Evolutionary conservation across 2,888 invertebrate species (phyloP).

Genomic region (Spicauda simplicius): DNA sequence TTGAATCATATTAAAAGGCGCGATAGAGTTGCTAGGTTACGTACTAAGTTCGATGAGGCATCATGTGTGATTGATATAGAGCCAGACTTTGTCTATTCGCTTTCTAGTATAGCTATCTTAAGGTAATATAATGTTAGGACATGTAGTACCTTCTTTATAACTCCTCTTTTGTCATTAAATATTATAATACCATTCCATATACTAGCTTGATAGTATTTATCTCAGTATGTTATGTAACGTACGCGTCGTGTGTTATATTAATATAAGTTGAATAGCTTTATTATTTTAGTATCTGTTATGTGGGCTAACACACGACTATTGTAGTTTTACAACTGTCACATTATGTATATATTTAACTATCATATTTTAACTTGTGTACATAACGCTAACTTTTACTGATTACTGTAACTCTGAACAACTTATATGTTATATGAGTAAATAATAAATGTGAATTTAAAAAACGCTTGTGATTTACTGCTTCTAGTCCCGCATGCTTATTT

Average conservation of each 20-base stretch:
- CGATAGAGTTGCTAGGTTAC: not conserved
- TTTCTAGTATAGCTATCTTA: conserved; percentile 18
- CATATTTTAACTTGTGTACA: conserved; percentile 44
- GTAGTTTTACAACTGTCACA: conserved; percentile 27
- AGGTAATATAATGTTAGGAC: conserved; percentile 16
- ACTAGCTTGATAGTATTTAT: conserved; percentile 18
- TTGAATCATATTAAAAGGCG: not conserved
- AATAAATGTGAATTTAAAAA: conserved; percentile 79
- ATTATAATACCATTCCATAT: conserved; percentile 14
- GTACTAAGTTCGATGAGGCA: not conserved
- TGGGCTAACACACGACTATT: conserved; percentile 20
- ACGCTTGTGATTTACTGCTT: conserved; percentile 81
- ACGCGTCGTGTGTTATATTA: conserved; percentile 26
- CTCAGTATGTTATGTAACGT: conserved; percentile 2
- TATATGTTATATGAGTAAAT: conserved; percentile 68
- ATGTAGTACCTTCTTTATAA: conserved; percentile 22
- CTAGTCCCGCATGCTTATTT: conserved; percentile 79
- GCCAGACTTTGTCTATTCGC: conserved; percentile 24
- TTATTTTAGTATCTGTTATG: conserved; percentile 7
- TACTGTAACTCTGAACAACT: conserved; percentile 64
- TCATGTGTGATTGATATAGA: conserved; percentile 6
- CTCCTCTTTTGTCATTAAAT: conserved; percentile 19
- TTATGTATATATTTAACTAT: conserved; percentile 36
- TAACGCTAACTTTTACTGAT: conserved; percentile 57
- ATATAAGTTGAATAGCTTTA: conserved; percentile 23